These are phyloP conservation scores for Cichlasoma orientale DNA, from an alignment of 2,797 vertebrate species.

Conservation along the genomic window DNA sequence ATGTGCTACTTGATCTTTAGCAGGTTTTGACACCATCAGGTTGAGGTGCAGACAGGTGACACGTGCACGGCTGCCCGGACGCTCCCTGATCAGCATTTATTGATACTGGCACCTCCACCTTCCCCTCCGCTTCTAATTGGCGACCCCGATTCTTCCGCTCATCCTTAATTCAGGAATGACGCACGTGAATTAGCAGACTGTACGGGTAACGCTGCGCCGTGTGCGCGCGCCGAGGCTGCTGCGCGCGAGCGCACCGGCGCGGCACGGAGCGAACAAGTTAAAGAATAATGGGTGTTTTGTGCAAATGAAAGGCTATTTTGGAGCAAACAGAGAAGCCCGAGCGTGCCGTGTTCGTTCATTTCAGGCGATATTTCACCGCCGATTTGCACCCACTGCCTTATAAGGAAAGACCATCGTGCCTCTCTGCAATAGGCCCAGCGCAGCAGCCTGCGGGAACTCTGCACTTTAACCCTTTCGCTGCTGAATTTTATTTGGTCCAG, in stretches of 20 bases:
- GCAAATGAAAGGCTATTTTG: background rate
- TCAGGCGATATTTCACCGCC: slow-evolving; percentile 45
- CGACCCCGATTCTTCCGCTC: background rate
- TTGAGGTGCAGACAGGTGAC: background rate
- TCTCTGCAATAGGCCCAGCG: slow-evolving; percentile 78
- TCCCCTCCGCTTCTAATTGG: background rate
- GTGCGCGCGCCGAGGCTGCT: slow-evolving; percentile 13
- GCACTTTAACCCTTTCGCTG: slow-evolving; percentile 77
- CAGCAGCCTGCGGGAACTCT: slow-evolving; percentile 68
- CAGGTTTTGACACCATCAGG: background rate
- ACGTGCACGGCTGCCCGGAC: background rate
- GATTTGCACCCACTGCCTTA: slow-evolving; percentile 74
- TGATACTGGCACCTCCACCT: background rate
- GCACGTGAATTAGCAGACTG: slow-evolving; percentile 39
- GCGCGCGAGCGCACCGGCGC: background rate
- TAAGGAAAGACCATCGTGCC: slow-evolving; percentile 80
- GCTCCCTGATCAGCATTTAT: background rate
- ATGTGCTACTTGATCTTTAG: background rate
- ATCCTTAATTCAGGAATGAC: slow-evolving; percentile 50
- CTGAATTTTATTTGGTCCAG: slow-evolving; percentile 77
- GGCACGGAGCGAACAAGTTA: background rate
- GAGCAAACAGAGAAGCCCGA: background rate
- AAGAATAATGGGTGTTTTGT: background rate
- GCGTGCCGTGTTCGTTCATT: background rate
- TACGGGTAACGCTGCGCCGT: background rate